Percentiles rank a stretch among this genome's conserved stretches.
phyloP scores from a whole-genome alignment of 2,113 vertebrate species.

The Xenus cinereus region DNA sequence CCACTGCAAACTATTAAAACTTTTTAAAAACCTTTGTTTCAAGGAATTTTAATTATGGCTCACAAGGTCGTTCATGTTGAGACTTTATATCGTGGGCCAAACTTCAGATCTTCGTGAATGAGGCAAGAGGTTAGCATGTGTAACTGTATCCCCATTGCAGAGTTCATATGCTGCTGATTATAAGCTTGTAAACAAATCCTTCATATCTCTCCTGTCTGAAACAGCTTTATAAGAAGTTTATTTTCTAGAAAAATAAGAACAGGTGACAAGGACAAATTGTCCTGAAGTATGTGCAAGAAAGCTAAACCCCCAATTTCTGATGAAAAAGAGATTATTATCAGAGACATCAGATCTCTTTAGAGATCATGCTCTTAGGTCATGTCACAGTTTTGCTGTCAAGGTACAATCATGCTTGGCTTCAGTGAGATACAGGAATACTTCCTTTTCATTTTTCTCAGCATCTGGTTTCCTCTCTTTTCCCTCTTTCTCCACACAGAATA shows the following conservation, averaged over 20 bases:
- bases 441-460: background rate
- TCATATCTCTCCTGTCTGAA: constrained; percentile 7
- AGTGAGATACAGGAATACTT: background rate
- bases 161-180: constrained; percentile 64
- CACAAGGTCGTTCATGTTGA: constrained; percentile 43
- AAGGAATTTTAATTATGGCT: constrained; percentile 61
- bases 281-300: background rate
- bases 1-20: constrained; percentile 32
- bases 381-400: background rate
- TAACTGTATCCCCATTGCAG: constrained; percentile 15
- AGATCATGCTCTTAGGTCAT: background rate
- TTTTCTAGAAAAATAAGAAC: constrained; percentile 18
- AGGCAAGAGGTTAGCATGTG: constrained; percentile 49
- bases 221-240: background rate
- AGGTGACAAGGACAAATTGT: constrained; percentile 45
- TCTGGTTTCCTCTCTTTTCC: background rate
- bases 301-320: background rate
- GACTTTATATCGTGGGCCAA: constrained; percentile 27
- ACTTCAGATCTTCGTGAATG: constrained; percentile 52
- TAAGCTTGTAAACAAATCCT: constrained; percentile 52
- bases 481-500: background rate
- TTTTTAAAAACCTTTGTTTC: constrained; percentile 10
- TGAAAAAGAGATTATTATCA: background rate
- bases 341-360: background rate
- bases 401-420: background rate